A percentile compares a stretch with the other conserved stretches of the same genome.
These are phyloP conservation scores for Dorcus hopei DNA, from an alignment of 2,888 invertebrate species.

Conservation along the genomic window DNA sequence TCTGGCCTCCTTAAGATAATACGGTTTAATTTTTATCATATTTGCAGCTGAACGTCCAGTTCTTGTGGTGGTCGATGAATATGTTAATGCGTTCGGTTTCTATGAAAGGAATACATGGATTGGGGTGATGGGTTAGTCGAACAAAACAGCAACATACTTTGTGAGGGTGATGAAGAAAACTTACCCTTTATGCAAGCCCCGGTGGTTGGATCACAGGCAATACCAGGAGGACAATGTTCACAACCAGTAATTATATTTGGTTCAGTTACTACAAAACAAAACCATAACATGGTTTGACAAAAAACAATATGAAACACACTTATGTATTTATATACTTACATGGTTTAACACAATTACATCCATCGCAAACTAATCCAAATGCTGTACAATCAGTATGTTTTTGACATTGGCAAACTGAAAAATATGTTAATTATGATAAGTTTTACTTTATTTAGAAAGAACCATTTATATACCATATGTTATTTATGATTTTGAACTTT, in stretches of 20 bases:
- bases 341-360: slow-evolving; percentile 61
- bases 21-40: neutral
- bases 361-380: slow-evolving; percentile 61
- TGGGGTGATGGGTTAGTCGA: slow-evolving; percentile 13
- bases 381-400: slow-evolving; percentile 63
- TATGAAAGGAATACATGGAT: neutral
- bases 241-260: slow-evolving; percentile 53
- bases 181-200: slow-evolving; percentile 84
- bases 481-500: too few species aligned
- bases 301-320: neutral
- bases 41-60: neutral
- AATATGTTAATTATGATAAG: slow-evolving; percentile 20
- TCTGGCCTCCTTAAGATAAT: neutral
- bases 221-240: slow-evolving; percentile 75
- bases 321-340: slow-evolving; percentile 15
- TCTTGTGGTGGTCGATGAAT: neutral
- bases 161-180: slow-evolving; percentile 33
- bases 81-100: slow-evolving; percentile 1
- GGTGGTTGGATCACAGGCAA: slow-evolving; percentile 73
- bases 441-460: neutral
- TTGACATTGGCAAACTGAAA: slow-evolving; percentile 69
- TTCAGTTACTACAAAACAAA: slow-evolving; percentile 9
- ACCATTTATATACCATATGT: neutral
- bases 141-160: slow-evolving; percentile 47
- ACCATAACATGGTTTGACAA: neutral